Conservation (phyloP, 2,113 vertebrate species). For the Leptobrachium ailaonicum region DNA sequence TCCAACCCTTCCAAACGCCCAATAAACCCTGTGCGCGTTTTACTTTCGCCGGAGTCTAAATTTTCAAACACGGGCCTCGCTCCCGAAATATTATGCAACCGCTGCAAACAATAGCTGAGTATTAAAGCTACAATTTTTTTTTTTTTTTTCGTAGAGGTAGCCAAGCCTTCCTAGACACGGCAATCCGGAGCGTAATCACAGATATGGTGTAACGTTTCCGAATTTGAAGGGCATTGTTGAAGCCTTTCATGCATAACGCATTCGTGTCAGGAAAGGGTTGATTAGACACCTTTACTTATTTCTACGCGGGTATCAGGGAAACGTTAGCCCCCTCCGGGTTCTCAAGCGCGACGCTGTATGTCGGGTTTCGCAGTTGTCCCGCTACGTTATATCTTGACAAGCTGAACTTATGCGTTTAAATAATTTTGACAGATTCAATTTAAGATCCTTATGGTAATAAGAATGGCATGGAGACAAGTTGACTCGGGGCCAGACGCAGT, state of each 20-base stretch:
- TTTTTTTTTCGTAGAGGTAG: slow-evolving; percentile 6
- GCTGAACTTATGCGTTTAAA: slow-evolving; percentile 34
- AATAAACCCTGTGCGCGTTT: no score
- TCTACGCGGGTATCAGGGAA: not conserved
- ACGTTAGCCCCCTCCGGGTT: not conserved
- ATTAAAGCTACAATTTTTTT: slow-evolving; percentile 5
- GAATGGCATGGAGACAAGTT: slow-evolving; percentile 42
- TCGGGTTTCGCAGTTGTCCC: slow-evolving; percentile 30
- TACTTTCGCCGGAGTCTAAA: not conserved
- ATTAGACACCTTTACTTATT: slow-evolving; percentile 16
- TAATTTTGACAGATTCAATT: slow-evolving; percentile 49
- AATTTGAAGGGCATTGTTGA: not conserved
- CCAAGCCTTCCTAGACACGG: not conserved
- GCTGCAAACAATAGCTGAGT: not conserved
- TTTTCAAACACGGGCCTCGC: not conserved
- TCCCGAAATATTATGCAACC: slow-evolving; percentile 29
- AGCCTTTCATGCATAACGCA: slow-evolving; percentile 11
- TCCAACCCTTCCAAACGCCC: no score
- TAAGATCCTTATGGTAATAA: slow-evolving; percentile 44
- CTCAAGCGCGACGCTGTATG: slow-evolving; percentile 16
- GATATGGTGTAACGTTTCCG: slow-evolving; percentile 29
- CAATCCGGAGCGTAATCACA: slow-evolving; percentile 1
- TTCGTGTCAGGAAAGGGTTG: slow-evolving; percentile 31
- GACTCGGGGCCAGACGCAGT: slow-evolving; percentile 31
- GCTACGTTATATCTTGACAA: slow-evolving; percentile 42